These are phyloP conservation scores for Vulpes ferrilata DNA, from an alignment of 2,113 vertebrate genomes.

Conservation along the genomic window DNA sequence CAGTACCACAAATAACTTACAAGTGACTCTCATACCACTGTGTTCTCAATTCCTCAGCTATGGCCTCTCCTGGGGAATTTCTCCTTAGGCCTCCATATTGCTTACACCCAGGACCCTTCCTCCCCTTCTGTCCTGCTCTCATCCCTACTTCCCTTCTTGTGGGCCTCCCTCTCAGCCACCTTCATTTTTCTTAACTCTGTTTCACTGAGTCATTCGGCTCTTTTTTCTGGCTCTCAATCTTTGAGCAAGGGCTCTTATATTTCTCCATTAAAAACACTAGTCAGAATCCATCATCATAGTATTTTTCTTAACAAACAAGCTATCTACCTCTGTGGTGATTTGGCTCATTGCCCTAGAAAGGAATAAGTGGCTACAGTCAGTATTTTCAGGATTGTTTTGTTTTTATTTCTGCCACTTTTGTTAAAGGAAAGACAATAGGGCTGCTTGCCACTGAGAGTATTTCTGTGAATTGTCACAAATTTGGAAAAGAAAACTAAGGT, in stretches of 20 bases:
- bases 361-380: not conserved
- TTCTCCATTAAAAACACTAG: not conserved
- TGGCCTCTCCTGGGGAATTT: not conserved
- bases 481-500: not conserved
- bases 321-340: not conserved
- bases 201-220: not conserved
- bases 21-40: not conserved
- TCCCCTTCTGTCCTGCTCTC: not conserved
- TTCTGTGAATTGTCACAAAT: not conserved
- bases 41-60: not conserved
- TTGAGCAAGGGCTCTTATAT: not conserved
- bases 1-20: not conserved
- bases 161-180: not conserved
- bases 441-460: not conserved
- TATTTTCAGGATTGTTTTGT: constrained; percentile 15
- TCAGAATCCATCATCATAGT: not conserved
- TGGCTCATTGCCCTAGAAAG: not conserved
- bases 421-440: not conserved
- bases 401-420: not conserved
- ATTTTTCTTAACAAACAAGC: not conserved
- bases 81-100: not conserved
- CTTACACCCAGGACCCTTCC: not conserved
- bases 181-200: not conserved
- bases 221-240: constrained; percentile 16
- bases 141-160: not conserved